Conservation (phyloP, 2,888 invertebrate genomes). For the Neoitamus cyanurus region DNA sequence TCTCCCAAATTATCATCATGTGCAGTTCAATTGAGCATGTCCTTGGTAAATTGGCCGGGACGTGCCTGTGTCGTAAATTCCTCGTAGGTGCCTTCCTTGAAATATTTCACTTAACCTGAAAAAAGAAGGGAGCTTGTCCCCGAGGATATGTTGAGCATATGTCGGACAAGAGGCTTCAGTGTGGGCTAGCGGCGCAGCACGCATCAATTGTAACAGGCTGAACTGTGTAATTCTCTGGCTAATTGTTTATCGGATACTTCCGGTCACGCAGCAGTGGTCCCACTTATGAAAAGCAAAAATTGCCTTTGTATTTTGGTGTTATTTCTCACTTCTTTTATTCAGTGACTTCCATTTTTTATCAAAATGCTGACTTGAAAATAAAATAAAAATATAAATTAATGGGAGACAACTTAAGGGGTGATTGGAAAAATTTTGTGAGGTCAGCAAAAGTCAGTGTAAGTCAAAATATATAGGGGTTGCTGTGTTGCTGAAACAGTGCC, state of each 20-base stretch:
- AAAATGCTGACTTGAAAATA: neutral
- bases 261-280: conserved; percentile 54
- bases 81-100: conserved; percentile 9
- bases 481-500: too few relatives aligned
- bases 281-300: neutral
- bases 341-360: neutral
- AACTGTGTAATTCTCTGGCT: conserved; percentile 47
- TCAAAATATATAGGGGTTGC: too few relatives aligned
- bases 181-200: neutral
- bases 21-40: conserved; percentile 45
- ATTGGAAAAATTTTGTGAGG: too few relatives aligned
- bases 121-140: neutral
- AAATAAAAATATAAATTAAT: neutral
- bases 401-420: too few relatives aligned
- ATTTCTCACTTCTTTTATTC: neutral
- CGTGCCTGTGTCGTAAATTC: conserved; percentile 8
- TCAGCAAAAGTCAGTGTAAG: too few relatives aligned
- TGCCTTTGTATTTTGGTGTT: neutral
- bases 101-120: conserved; percentile 39
- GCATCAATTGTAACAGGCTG: conserved; percentile 38
- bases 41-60: conserved; percentile 43
- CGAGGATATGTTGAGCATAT: conserved; percentile 48
- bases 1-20: conserved; percentile 34
- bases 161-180: conserved; percentile 46
- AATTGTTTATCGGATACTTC: conserved; percentile 55